These are phyloP conservation scores for Zele albiditarsus DNA, from an alignment of 2,888 invertebrate genomes.

Conservation along the genomic window DNA sequence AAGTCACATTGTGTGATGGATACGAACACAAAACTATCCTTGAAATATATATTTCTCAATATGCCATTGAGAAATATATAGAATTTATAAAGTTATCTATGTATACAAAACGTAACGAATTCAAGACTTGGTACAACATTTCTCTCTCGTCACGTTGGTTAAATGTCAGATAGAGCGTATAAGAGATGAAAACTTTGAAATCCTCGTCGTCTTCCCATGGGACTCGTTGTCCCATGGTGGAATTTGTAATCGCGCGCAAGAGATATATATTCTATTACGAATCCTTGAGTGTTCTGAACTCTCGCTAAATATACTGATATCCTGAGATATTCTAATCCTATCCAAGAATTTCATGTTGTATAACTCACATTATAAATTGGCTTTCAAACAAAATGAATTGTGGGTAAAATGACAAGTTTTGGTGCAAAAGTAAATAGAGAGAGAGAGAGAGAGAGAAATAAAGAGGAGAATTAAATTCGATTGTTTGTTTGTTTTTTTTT, in stretches of 20 bases:
- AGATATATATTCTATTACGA: slow-evolving; percentile 43
- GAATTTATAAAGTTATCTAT: slow-evolving; percentile 45
- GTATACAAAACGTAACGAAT: slow-evolving; percentile 50
- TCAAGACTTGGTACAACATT: slow-evolving; percentile 43
- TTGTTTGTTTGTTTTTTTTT: background rate
- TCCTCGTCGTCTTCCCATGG: slow-evolving; percentile 42
- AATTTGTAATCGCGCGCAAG: slow-evolving; percentile 55
- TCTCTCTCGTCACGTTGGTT: slow-evolving; percentile 26
- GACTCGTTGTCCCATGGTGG: slow-evolving; percentile 39
- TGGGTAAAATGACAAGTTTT: background rate
- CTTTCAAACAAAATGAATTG: slow-evolving; percentile 42
- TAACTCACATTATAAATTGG: slow-evolving; percentile 59
- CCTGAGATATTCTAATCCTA: slow-evolving; percentile 25
- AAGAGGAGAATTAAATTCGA: no score
- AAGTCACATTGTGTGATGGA: background rate
- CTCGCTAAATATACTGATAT: background rate
- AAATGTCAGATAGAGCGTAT: slow-evolving; percentile 31
- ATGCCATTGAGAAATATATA: no score
- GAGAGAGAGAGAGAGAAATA: no score
- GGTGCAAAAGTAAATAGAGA: background rate
- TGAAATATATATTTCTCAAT: background rate
- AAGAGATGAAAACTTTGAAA: slow-evolving; percentile 59
- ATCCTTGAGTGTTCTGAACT: slow-evolving; percentile 26
- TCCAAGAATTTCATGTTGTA: slow-evolving; percentile 47
- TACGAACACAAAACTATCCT: background rate